Percentiles rank a stretch among this genome's conserved stretches.
These are phyloP conservation scores for Lethrus apterus DNA, from an alignment of 1,140 invertebrate genomes.

Conservation along the genomic window DNA sequence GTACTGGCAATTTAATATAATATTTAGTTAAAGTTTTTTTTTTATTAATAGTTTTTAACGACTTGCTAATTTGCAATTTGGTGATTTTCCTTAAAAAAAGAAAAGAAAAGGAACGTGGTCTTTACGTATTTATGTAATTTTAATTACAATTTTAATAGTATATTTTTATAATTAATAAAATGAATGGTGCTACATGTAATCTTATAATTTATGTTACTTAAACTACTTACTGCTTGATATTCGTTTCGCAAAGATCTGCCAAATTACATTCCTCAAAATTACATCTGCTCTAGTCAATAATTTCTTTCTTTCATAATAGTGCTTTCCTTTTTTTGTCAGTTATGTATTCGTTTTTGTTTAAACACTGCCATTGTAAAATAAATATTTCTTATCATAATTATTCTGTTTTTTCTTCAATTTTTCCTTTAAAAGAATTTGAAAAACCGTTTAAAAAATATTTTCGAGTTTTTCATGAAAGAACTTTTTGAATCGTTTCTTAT, in stretches of 20 bases:
- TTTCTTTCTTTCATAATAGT: conserved; percentile 6
- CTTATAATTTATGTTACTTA: conserved; percentile 21
- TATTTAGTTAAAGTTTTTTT: conserved; percentile 12
- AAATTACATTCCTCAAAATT: conserved; percentile 18
- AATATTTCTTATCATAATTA: conserved; percentile 12
- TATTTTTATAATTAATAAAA: conserved; percentile 34
- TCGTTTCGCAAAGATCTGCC: conserved; percentile 1
- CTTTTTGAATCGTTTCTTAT: too few species aligned
- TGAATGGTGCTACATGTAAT: conserved; percentile 30
- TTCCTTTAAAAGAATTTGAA: too few species aligned
- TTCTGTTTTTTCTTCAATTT: conserved; percentile 1
- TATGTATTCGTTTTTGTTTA: conserved; percentile 17
- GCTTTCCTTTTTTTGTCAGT: conserved; percentile 3
- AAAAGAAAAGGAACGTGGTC: too few species aligned
- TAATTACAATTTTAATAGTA: conserved; percentile 16
- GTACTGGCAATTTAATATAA: conserved; percentile 6
- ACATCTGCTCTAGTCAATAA: conserved; percentile 22
- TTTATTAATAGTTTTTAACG: conserved; percentile 8
- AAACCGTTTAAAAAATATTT: too few species aligned
- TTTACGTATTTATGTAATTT: conserved; percentile 14
- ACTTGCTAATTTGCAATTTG: too few species aligned
- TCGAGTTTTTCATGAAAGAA: too few species aligned
- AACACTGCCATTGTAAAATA: conserved; percentile 32
- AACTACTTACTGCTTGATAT: conserved; percentile 5
- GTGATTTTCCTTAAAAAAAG: conserved; percentile 8